Evolutionary conservation across 2,888 invertebrate species (phyloP).

Genomic region (Idaea dimidiata): DNA sequence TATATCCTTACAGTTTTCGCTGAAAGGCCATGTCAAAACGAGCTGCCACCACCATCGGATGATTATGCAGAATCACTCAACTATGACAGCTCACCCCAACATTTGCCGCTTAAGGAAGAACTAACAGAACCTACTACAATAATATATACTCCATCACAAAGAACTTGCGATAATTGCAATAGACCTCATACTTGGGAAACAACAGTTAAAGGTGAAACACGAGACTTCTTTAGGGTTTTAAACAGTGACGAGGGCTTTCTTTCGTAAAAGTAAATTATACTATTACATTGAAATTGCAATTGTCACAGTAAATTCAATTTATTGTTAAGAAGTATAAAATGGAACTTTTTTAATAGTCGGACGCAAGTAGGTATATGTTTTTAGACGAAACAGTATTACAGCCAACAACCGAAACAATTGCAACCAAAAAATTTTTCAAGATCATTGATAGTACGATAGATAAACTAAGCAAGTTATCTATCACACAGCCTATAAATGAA

Average conservation of each 20-base stretch:
- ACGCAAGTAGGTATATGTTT: neutral
- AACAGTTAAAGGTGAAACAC: conserved; percentile 46
- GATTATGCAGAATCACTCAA: no score
- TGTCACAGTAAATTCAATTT: neutral
- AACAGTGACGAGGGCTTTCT: conserved; percentile 7
- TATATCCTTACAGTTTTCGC: neutral
- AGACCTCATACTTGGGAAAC: conserved; percentile 44
- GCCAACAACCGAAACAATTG: neutral
- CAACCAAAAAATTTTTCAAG: no score
- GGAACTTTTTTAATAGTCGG: neutral
- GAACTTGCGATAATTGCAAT: conserved; percentile 19
- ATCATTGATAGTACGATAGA: no score
- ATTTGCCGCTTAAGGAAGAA: no score
- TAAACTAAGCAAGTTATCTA: no score
- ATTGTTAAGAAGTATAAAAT: neutral
- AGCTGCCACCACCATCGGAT: no score
- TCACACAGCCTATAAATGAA: no score
- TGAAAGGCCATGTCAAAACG: conserved; percentile 2
- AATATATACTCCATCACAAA: no score
- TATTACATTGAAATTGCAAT: neutral
- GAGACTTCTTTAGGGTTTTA: conserved; percentile 49
- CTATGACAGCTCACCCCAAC: no score
- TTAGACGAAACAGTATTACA: neutral
- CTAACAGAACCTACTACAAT: neutral
- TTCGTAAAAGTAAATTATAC: no score